Conservation (phyloP, 2,888 invertebrate species). For the Drosophila kambysellisi region DNA sequence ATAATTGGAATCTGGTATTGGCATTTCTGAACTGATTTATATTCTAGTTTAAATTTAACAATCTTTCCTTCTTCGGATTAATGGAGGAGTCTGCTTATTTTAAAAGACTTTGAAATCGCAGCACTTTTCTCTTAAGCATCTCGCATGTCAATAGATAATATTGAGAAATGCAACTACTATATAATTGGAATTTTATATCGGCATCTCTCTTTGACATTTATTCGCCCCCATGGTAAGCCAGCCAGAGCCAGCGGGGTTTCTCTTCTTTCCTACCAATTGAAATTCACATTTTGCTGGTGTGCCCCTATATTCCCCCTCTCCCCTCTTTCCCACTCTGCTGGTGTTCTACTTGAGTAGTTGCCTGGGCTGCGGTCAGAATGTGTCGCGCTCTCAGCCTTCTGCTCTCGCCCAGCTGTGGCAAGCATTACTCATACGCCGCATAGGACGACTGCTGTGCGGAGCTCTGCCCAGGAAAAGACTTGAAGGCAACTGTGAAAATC, state of each 20-base stretch:
- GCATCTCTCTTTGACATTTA: slow-evolving; percentile 37
- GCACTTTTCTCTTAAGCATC: background rate
- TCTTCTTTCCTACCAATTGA: slow-evolving; percentile 24
- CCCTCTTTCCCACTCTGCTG: background rate
- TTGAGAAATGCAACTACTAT: background rate
- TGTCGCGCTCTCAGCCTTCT: slow-evolving; percentile 33
- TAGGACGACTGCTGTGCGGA: slow-evolving; percentile 30
- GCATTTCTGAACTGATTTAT: background rate
- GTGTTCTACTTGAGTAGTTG: slow-evolving; percentile 11
- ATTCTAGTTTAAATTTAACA: background rate
- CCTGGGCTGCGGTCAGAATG: slow-evolving; percentile 54
- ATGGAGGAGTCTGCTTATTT: background rate
- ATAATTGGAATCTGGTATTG: slow-evolving; percentile 39
- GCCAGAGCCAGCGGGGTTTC: slow-evolving; percentile 23
- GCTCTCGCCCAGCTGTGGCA: slow-evolving; percentile 28
- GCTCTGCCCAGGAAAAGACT: slow-evolving; percentile 44
- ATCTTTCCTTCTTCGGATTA: background rate
- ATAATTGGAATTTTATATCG: slow-evolving; percentile 46
- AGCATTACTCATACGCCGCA: slow-evolving; percentile 62
- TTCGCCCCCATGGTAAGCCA: slow-evolving; percentile 15
- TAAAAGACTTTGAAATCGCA: background rate
- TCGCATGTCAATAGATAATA: background rate
- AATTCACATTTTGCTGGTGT: slow-evolving; percentile 54
- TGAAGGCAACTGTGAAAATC: slow-evolving; percentile 44
- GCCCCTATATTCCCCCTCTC: background rate